Evolutionary conservation across 2,888 invertebrate species (phyloP), one percentile per base, ranked within the genome.

Genomic region (Chrysolina americana): DNA sequence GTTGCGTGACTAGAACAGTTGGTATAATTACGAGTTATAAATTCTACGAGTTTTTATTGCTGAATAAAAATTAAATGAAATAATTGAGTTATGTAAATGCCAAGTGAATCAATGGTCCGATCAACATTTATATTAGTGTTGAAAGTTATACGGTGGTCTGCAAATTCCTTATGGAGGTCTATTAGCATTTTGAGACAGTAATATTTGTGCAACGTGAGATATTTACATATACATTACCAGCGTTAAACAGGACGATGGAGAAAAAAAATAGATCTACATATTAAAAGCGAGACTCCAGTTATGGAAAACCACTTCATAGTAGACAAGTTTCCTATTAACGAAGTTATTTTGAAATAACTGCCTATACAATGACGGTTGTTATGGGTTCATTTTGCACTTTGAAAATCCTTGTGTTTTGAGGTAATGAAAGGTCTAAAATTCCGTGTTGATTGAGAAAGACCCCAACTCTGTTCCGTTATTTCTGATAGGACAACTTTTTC

Each of bases 71-170:
- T 59, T 36, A 59, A n/a, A 59, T 28, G n/a, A 59, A 59, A 59
- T 59, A 59, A 59, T 28, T 36, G 59, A 59, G 59, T 59, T 59
- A 59, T 36, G 59, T n/a, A 36, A 59, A 59, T 59, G 59, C n/a
- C 59, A 17, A 59, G n/a, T 21, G 59, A 59, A 59, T 23, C 28
- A 28, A 28, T 13, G 36, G 59, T n/a, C 15, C 15, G 8, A 36
- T 59, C n/a, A 15, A 36, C 9, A n/a, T 59, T 1, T 21, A 21
- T 53, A 19, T 19, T 53, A 53, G 53, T 19, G 53, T 53, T 53
- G 21, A 53, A 21, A 53, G 53, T 21, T 53, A 21, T 53, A 53
- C 13, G 19, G 53, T 28, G n/a, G 23, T 36, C 28, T 28, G 28
- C n/a, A 36, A 59, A 28, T 36, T 36, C 28, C 28, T 5, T 21